These are phyloP conservation scores for Myotis brandtii DNA, from an alignment of 2,113 vertebrate genomes.

Conservation along the genomic window DNA sequence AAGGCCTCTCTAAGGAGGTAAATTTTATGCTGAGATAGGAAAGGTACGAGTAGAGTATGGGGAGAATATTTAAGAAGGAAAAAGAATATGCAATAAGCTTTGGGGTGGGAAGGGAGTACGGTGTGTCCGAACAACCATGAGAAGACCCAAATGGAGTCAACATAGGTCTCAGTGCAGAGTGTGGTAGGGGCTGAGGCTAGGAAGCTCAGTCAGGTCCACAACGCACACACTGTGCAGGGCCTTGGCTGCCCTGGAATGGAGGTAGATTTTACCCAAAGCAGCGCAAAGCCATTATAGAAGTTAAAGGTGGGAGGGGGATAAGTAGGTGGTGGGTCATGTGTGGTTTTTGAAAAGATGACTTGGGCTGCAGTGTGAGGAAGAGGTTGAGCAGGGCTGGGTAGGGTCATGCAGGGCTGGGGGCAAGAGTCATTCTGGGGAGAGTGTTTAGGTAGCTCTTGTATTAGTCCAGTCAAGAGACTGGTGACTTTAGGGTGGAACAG, in stretches of 20 bases:
- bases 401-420: background rate
- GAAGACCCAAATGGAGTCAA: background rate
- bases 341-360: background rate
- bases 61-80: constrained; percentile 1
- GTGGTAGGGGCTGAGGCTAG: background rate
- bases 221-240: too few relatives aligned
- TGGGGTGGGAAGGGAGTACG: background rate
- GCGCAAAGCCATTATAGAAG: background rate
- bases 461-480: background rate
- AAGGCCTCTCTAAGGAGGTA: background rate
- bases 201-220: background rate
- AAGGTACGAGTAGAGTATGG: background rate
- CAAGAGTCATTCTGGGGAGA: background rate
- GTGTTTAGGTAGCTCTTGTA: background rate
- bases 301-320: background rate
- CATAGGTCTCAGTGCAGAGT: background rate
- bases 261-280: background rate
- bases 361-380: background rate
- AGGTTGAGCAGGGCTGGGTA: background rate
- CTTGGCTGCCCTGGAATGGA: background rate
- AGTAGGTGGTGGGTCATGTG: background rate
- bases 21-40: background rate
- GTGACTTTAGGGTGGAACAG: background rate
- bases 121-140: background rate
- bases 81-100: background rate